phyloP scores from a whole-genome alignment of 2,888 invertebrate genomes.

The Lacanobia oleracea region DNA sequence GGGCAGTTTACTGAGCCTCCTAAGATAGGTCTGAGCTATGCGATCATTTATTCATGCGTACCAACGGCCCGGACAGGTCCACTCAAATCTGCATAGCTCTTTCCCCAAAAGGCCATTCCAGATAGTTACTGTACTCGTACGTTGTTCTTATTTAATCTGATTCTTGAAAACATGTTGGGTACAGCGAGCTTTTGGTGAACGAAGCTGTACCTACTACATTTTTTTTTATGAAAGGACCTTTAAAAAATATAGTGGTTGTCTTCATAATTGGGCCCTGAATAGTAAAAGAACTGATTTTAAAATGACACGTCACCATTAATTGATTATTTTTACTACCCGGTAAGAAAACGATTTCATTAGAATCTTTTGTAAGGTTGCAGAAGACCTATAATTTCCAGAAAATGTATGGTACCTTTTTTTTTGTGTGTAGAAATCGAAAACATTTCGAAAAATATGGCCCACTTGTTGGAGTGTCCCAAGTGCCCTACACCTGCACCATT shows the following conservation, averaged over 20 bases:
- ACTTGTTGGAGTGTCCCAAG: too few species aligned
- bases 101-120: slow-evolving; percentile 17
- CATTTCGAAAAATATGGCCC: too few species aligned
- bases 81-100: slow-evolving; percentile 40
- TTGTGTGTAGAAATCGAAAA: too few species aligned
- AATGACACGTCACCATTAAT: background rate
- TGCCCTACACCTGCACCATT: too few species aligned
- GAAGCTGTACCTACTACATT: too few species aligned
- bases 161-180: background rate
- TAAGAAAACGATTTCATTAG: background rate
- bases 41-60: slow-evolving; percentile 38
- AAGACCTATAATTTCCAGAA: background rate
- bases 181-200: too few species aligned
- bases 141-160: slow-evolving; percentile 5
- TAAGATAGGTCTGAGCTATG: slow-evolving; percentile 24
- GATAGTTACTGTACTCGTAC: background rate
- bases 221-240: too few species aligned
- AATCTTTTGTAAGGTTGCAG: background rate
- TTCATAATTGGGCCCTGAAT: too few species aligned
- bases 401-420: background rate
- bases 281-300: too few species aligned
- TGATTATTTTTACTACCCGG: background rate
- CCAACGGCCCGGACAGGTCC: slow-evolving; percentile 8
- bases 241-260: too few species aligned
- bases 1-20: slow-evolving; percentile 9